Evolutionary conservation across 1,140 invertebrate species (phyloP), one percentile per base, ranked within the genome.

Genomic region (Euura lappo): DNA sequence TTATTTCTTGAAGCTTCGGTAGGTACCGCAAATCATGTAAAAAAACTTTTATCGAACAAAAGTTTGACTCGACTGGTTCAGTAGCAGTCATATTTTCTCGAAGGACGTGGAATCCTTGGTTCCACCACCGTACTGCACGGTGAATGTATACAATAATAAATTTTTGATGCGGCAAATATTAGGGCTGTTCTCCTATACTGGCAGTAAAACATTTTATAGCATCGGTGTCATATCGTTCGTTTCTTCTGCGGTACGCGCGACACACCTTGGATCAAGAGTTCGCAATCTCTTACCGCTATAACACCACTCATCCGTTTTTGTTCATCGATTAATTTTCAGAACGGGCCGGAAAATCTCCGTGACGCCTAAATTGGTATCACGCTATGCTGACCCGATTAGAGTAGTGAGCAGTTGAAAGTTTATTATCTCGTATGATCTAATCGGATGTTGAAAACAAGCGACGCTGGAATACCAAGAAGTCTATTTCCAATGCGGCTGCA

Each of bases 401-500:
- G 51, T 60, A 11, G 3, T 60, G 13, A 60, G 51, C 13, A 8
- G 51, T 8, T n/a, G 51, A 60, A 11, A n/a, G 10, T 8, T 60
- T 60, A 60, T n/a, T n/a, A n/a, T n/a, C 6, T 4, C 3, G 8
- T 60, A 8, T 60, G 51, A 60, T 60, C 51, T 11, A 60, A 60
- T 60, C 51, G 0, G 51, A 60, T 60, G 13, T 8, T n/a, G 28
- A n/a, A 60, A 60, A 60, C 51, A 60, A n/a, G 51, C 28, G 51
- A 60, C 6, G 10, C 51, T 8, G 51, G 51, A 60, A 60, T 60
- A 60, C 51, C 51, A n/a, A 60, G 8, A 60, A 60, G 51, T 60
- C 51, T n/a, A 60, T n/a, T 60, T 60, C 51, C 51, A 60, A 60
- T 60, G 51, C 51, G 13, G 51, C 51, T 6, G 51, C 51, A 60